Percentiles rank a stretch among this genome's conserved stretches.
Evolutionary conservation across 2,888 invertebrate genomes (phyloP).

Genomic region (Chrysolina oricalcia): DNA sequence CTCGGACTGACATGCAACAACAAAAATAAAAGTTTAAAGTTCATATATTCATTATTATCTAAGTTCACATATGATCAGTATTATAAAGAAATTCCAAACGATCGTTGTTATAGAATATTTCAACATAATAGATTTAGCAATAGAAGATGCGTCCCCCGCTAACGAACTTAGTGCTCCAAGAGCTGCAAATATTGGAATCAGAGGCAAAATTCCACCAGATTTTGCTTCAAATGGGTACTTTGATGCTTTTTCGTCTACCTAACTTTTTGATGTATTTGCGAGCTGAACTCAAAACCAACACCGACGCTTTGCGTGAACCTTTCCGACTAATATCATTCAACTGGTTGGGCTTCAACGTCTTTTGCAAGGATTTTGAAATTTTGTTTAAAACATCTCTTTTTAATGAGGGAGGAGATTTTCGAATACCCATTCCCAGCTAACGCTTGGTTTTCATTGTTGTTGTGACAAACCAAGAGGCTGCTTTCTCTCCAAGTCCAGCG

Average conservation of each 20-base stretch:
- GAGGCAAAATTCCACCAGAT: constrained; percentile 60
- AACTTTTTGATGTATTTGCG: background rate
- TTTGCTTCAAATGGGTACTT: constrained; percentile 44
- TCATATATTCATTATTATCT: too few species aligned
- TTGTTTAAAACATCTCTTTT: background rate
- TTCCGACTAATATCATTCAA: background rate
- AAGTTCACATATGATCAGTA: background rate
- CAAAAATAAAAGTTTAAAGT: too few species aligned
- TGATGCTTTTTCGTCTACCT: background rate
- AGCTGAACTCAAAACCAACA: background rate
- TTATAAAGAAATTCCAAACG: background rate
- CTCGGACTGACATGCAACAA: background rate
- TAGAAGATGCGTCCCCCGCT: constrained; percentile 63
- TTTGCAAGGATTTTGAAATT: background rate
- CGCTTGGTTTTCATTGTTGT: background rate
- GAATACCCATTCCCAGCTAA: background rate
- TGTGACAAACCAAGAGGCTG: too few species aligned
- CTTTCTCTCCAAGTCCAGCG: too few species aligned
- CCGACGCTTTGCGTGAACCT: background rate
- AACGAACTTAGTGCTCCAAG: constrained; percentile 52
- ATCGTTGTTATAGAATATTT: too few species aligned
- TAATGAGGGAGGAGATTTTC: background rate
- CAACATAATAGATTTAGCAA: constrained; percentile 63
- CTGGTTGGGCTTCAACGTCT: background rate
- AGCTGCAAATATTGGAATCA: constrained; percentile 58